Base-by-base conservation (phyloP, 2,888 invertebrate genomes). In the Actias luna region DNA sequence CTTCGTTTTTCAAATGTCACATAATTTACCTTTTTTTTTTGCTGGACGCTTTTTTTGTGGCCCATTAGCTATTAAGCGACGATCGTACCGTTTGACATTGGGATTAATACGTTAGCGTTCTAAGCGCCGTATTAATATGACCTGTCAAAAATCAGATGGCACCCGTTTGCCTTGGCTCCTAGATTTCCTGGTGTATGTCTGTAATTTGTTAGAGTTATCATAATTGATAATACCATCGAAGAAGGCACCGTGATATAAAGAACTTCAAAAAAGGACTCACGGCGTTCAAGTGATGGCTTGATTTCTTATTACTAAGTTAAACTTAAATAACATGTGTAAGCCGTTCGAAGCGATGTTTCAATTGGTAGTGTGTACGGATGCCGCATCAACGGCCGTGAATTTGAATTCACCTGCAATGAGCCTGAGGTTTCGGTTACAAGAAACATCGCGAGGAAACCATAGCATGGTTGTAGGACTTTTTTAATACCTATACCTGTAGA, bases 61-160 rank as follows among this genome's bases (percentile, higher is more conserved):
- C 78, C 88, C 92, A 91, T 92, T 90, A 92, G 90, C 90, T 91
- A 90, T 89, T 90, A 91, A 91, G 84, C 84, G 84, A 77, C 71
- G 78, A 73, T 77, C 73, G 73, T 71, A 71, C 74, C 74, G 78
- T 82, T 82, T 88, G 88, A 88, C 88, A 84, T 71, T 72, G 74
- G 83, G 82, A 90, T 90, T 89, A 88, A 89, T 87, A 87, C 71
- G 84, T 81, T 79, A 76, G 76, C 79, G 75, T 78, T 73, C 72
- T 68, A 76, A 82, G 82, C 82, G 82, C 75, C 68, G 69, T 77
- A 72, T 71, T 67, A 73, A 73, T 73, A 73, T 76, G 69, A 66
- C 63, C 58, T 67, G 72, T 67, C 62, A 58, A 67, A 74, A 76
- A 66, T 69, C 55, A 29, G 29, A 55, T 2, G 55, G 29, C 29